Evolutionary conservation across 2,113 vertebrate species (phyloP), one percentile per base, ranked within the genome.

Genomic region (Pseudonaja textilis): DNA sequence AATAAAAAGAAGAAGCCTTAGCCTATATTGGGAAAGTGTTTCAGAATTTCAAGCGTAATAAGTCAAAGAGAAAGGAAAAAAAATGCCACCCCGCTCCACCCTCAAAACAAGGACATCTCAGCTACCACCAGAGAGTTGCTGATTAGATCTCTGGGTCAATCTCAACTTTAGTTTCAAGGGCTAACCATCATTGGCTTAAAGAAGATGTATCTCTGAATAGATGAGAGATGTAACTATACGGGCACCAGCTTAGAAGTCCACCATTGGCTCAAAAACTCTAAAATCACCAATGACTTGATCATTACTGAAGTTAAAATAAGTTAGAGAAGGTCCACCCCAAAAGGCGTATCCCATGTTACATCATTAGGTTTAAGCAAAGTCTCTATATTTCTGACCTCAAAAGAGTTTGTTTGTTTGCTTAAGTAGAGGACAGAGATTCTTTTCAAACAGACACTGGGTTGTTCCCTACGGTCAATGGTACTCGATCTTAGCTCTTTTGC

Each of bases 241-340:
- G 25, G 26, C n/a, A 42, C 4, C 34, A 8, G n/a, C 39, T 25
- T 59, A 56, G 0, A 0, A 89, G 22, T 42, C 29, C 26, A 50
- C 87, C 39, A 29, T 26, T 87, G 25, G 39, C 45, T 74, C 10
- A 26, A 9, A 14, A n/a, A 26, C 54, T 88, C 50, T 14, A 69
- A 86, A 61, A 54, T 34, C 87, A 91, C 74, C 87, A 91, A 59
- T 52, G 56, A 56, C 87, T 74, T 61, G 47, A 89, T 74, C 86
- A 8, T 0, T 0, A 45, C 69, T 1, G 6, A 95, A 94, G 92
- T 3, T 2, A 90, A 94, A 95, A 91, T 96, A 95, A 97, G 59
- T 95, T 91, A 91, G 39, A 88, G 45, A 4, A 87, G 5, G 92
- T 61, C 87, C 89, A 56, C 86, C 93, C 69, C 39, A 91, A 94